phyloP scores from a whole-genome alignment of 2,113 vertebrate species.

The Pangasianodon gigas region DNA sequence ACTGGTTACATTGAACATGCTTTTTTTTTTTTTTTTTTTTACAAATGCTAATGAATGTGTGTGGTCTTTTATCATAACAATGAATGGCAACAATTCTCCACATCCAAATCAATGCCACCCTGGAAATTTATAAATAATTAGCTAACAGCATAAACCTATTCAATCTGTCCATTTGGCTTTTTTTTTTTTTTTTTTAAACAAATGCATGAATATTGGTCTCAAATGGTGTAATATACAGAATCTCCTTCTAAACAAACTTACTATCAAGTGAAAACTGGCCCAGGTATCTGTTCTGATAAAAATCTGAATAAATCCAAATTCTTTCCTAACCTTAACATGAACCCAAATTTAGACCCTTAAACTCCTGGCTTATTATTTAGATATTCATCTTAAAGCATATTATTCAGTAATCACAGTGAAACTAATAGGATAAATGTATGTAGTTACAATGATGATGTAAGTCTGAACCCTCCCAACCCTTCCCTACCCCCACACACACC shows the following conservation, averaged over 20 bases:
- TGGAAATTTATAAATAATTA: background rate
- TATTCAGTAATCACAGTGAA: background rate
- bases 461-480: background rate
- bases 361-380: background rate
- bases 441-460: background rate
- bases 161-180: background rate
- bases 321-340: slow-evolving; percentile 2
- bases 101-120: background rate
- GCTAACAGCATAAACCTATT: background rate
- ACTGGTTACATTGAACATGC: background rate
- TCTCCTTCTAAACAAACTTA: background rate
- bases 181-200: background rate
- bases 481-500: background rate
- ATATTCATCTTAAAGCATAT: background rate
- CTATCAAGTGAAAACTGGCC: background rate
- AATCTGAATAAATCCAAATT: slow-evolving; percentile 3
- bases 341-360: background rate
- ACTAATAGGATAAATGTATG: background rate
- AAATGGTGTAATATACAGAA: background rate
- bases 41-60: background rate
- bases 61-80: background rate
- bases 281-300: background rate
- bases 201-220: background rate
- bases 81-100: background rate
- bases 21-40: background rate